A percentile compares a stretch with the other conserved stretches of the same genome.
Evolutionary conservation across 1,140 invertebrate genomes (phyloP).

Genomic region (Lepidurus arcticus): DNA sequence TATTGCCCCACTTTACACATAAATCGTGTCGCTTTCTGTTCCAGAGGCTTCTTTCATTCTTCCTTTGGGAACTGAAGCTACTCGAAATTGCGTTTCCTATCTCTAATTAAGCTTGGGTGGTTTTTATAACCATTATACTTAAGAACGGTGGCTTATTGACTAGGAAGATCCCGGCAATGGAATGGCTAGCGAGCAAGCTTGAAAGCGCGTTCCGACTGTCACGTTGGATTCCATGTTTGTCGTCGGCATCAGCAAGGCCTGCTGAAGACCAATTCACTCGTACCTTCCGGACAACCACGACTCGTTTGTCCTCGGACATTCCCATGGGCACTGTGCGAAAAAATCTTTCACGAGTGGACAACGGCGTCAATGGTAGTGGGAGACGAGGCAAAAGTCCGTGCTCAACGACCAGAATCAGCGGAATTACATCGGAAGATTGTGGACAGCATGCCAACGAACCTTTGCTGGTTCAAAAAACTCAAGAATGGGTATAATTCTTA

Average conservation of each 20-base stretch:
- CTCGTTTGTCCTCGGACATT: conserved; percentile 18
- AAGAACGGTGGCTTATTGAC: conserved; percentile 23
- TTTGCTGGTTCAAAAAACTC: not conserved
- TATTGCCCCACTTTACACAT: not conserved
- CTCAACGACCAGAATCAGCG: conserved; percentile 4
- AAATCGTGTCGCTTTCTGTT: not conserved
- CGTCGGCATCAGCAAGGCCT: not conserved
- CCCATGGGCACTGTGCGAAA: not conserved
- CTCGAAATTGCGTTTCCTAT: not conserved
- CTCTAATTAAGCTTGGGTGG: not conserved
- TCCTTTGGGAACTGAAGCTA: conserved; percentile 1
- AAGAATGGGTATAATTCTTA: not conserved
- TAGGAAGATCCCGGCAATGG: conserved; percentile 32
- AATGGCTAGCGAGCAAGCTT: conserved; percentile 29
- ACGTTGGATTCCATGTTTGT: not conserved
- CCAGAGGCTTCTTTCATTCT: not conserved
- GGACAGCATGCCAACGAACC: not conserved
- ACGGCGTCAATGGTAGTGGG: not conserved
- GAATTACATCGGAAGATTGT: not conserved
- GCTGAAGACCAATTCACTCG: not conserved
- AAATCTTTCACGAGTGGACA: not conserved
- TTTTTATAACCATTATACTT: not conserved
- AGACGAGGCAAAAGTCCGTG: conserved; percentile 1
- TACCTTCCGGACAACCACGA: conserved; percentile 15
- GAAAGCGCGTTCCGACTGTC: conserved; percentile 20